Conservation (phyloP, 2,113 vertebrate genomes). For the Elanoides forficatus region DNA sequence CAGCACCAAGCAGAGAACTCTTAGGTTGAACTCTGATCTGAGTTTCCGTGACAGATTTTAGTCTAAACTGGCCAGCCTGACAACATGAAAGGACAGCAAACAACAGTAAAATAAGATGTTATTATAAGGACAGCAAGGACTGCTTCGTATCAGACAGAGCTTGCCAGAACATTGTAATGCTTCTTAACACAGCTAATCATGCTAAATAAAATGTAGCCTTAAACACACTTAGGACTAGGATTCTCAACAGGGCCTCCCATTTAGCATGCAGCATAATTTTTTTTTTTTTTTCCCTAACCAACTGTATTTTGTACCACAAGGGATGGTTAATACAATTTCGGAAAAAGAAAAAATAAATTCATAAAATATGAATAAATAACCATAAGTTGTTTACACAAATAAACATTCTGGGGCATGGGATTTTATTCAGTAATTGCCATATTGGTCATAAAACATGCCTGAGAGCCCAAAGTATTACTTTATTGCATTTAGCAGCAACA, state of each 20-base stretch:
- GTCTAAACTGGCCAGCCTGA: neutral
- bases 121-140: neutral
- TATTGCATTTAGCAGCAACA: constrained; percentile 9
- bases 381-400: constrained; percentile 13
- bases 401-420: neutral
- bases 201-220: neutral
- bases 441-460: constrained; percentile 2
- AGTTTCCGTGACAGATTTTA: neutral
- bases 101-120: neutral
- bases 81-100: neutral
- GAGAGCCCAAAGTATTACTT: neutral
- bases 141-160: neutral
- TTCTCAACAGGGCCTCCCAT: neutral
- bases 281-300: neutral
- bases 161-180: neutral
- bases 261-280: neutral
- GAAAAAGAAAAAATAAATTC: neutral
- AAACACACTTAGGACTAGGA: neutral
- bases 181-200: neutral
- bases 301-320: neutral
- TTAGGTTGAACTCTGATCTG: neutral
- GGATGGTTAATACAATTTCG: neutral
- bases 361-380: constrained; percentile 14
- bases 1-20: neutral
- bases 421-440: constrained; percentile 29